Conservation (phyloP, 2,113 vertebrate species). For the Megaceryle torquata region DNA sequence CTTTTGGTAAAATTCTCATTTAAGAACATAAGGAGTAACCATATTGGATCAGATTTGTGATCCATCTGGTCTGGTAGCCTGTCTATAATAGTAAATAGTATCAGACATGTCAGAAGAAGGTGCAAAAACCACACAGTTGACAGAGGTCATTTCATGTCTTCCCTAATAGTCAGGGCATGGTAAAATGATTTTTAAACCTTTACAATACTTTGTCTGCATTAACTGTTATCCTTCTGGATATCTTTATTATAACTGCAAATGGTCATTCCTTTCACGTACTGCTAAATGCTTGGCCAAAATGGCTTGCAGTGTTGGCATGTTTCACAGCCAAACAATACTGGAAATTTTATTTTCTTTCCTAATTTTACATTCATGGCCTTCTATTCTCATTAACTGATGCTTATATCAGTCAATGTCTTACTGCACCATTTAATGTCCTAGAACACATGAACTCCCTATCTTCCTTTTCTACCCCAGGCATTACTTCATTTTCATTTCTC, state of each 20-base stretch:
- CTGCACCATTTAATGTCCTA: neutral
- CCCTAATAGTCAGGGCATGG: neutral
- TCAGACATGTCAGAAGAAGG: slow-evolving; percentile 36
- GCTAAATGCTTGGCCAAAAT: neutral
- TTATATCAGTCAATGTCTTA: neutral
- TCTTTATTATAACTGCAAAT: neutral
- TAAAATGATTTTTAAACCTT: neutral
- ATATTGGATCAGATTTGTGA: slow-evolving; percentile 55
- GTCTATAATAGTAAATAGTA: slow-evolving; percentile 19
- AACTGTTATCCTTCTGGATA: neutral
- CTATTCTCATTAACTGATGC: neutral
- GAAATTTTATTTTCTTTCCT: neutral
- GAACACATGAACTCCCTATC: neutral
- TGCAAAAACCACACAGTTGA: slow-evolving; percentile 43
- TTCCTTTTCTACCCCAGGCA: neutral
- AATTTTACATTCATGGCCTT: neutral
- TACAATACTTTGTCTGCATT: neutral
- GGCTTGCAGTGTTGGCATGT: neutral
- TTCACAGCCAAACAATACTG: neutral
- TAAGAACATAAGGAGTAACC: slow-evolving; percentile 60
- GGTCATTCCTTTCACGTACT: fast-evolving
- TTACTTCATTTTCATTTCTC: neutral
- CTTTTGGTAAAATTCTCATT: slow-evolving; percentile 34
- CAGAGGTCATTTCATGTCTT: slow-evolving; percentile 11
- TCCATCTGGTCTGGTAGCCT: slow-evolving; percentile 61